A percentile compares a stretch with the other conserved stretches of the same genome.
These are phyloP conservation scores for Nymphalis urticae DNA, from an alignment of 2,888 invertebrate species.

Conservation along the genomic window DNA sequence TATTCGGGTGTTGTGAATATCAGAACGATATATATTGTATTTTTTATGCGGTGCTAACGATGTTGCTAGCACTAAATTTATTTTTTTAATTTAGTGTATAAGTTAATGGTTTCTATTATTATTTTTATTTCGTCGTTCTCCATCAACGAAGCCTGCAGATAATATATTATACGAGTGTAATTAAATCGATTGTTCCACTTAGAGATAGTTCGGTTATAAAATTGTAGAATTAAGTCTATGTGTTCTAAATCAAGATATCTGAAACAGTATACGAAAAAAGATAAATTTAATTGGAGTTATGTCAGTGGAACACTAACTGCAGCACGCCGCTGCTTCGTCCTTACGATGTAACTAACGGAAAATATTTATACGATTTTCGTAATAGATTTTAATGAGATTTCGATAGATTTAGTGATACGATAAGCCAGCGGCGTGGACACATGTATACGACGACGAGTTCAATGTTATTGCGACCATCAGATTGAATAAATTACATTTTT, in stretches of 20 bases:
- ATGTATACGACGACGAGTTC: conserved; percentile 79
- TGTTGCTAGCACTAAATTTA: conserved; percentile 63
- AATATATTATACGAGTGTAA: conserved; percentile 40
- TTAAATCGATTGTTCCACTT: conserved; percentile 57
- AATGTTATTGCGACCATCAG: conserved; percentile 80
- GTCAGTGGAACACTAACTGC: conserved; percentile 61
- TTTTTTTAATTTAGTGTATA: conserved; percentile 59
- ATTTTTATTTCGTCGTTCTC: conserved; percentile 50
- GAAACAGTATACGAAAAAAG: conserved; percentile 78
- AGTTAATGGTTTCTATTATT: conserved; percentile 48
- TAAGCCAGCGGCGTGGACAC: conserved; percentile 62
- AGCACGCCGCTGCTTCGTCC: conserved; percentile 54
- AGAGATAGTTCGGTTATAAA: conserved; percentile 59
- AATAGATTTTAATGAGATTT: conserved; percentile 35
- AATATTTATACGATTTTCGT: conserved; percentile 43
- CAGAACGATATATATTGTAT: conserved; percentile 58
- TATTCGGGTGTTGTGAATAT: conserved; percentile 66
- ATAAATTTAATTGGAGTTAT: conserved; percentile 61
- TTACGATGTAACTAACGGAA: conserved; percentile 40
- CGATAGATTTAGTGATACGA: conserved; percentile 29
- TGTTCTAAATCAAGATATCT: conserved; percentile 80
- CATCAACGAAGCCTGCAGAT: conserved; percentile 36
- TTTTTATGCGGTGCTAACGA: conserved; percentile 67
- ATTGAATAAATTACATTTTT: conserved; percentile 80
- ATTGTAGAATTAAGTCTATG: conserved; percentile 72